These are phyloP conservation scores for Habropoda laboriosa DNA, from an alignment of 1,140 invertebrate genomes.

Conservation along the genomic window DNA sequence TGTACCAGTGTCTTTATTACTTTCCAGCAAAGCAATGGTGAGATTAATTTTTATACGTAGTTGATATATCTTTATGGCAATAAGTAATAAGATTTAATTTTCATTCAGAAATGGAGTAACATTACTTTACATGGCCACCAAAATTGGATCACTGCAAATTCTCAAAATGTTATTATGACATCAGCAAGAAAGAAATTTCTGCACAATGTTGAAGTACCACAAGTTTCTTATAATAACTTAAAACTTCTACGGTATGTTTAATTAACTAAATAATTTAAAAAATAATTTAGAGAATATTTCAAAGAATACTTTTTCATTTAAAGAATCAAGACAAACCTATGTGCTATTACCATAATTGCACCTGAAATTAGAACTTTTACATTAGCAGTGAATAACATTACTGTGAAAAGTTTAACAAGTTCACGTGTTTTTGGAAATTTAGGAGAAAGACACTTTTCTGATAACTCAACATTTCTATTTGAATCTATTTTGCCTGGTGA, in stretches of 20 bases:
- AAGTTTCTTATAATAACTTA: conserved; percentile 45
- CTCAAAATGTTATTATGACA: conserved; percentile 43
- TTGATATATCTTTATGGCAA: neutral
- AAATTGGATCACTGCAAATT: conserved; percentile 64
- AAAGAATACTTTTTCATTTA: too few relatives aligned
- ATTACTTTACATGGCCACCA: conserved; percentile 48
- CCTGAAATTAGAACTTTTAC: conserved; percentile 57
- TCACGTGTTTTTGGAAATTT: conserved; percentile 54
- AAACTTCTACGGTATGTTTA: conserved; percentile 57
- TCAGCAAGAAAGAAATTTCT: conserved; percentile 64
- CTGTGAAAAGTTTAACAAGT: conserved; percentile 50
- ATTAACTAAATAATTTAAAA: neutral
- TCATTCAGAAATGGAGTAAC: conserved; percentile 66
- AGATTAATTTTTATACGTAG: conserved; percentile 2
- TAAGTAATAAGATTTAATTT: conserved; percentile 8
- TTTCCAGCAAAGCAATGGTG: conserved; percentile 53
- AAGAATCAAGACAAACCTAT: conserved; percentile 51
- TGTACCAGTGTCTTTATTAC: conserved; percentile 59
- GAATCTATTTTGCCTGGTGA: conserved; percentile 40
- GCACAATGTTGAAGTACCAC: conserved; percentile 52
- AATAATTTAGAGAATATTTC: neutral
- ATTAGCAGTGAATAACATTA: conserved; percentile 51
- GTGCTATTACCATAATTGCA: conserved; percentile 36
- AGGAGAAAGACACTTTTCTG: conserved; percentile 38
- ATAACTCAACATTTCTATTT: conserved; percentile 39